Evolutionary conservation across 2,113 vertebrate genomes (phyloP).

Genomic region (Zeus faber): DNA sequence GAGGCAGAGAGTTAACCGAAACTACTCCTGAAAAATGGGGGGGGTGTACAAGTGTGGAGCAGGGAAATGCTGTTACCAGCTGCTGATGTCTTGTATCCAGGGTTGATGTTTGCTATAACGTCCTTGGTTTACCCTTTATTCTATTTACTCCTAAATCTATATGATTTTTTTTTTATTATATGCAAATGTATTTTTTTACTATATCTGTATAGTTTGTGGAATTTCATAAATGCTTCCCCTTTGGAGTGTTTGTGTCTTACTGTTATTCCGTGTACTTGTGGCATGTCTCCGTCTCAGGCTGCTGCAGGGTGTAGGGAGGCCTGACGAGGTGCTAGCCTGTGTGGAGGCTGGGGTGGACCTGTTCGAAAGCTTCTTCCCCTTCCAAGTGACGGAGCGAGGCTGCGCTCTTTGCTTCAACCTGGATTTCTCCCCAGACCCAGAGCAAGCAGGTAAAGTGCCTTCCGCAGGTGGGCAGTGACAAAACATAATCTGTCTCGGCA

Average conservation of each 20-base stretch:
- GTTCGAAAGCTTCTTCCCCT: conserved; percentile 95
- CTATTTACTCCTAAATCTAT: no score
- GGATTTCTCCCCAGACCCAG: conserved; percentile 72
- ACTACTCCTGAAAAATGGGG: conserved; percentile 9
- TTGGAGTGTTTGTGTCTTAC: background rate
- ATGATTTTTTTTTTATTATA: no score
- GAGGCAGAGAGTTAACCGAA: conserved; percentile 27
- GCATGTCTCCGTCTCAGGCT: conserved; percentile 70
- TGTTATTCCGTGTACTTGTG: conserved; percentile 2
- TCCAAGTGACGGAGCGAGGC: conserved; percentile 89
- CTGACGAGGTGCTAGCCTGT: conserved; percentile 89
- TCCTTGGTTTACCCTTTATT: no score
- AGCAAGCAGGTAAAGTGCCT: conserved; percentile 78
- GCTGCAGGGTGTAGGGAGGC: conserved; percentile 85
- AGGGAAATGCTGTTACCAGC: conserved; percentile 4
- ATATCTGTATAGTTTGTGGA: no score
- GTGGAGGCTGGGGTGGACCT: conserved; percentile 91
- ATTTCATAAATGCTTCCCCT: no score
- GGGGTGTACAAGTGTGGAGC: conserved; percentile 7
- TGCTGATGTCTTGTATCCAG: no score
- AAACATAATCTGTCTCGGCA: background rate
- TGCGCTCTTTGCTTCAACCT: conserved; percentile 87
- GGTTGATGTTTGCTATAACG: no score
- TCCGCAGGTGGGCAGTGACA: conserved; percentile 55
- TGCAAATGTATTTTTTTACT: no score